These are phyloP conservation scores for Trachurus trachurus DNA, from an alignment of 2,797 vertebrate species.

Conservation along the genomic window DNA sequence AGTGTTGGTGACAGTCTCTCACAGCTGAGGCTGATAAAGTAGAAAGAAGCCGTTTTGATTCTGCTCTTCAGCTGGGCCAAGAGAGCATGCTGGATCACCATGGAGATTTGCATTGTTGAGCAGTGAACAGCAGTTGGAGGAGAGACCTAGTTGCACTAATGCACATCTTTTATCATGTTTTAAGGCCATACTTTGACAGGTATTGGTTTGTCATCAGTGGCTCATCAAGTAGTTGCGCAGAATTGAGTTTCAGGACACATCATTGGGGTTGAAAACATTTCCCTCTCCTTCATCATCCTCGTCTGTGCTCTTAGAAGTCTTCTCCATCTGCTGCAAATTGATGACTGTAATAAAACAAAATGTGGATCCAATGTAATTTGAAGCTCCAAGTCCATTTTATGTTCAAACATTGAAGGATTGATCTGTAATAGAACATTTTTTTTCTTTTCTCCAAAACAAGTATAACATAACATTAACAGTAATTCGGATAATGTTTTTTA, in stretches of 20 bases:
- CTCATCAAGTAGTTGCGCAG: constrained; percentile 22
- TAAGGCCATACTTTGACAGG: constrained; percentile 28
- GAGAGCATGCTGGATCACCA: constrained; percentile 65
- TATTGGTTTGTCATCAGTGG: constrained; percentile 31
- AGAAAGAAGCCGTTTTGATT: constrained; percentile 64
- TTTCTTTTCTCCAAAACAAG: neutral
- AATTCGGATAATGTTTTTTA: neutral
- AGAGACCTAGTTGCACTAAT: constrained; percentile 52
- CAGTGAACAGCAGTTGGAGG: constrained; percentile 42
- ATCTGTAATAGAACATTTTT: neutral
- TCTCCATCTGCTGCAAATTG: neutral
- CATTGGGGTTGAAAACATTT: constrained; percentile 15
- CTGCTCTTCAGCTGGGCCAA: constrained; percentile 54
- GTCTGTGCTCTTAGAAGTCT: neutral
- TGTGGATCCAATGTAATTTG: neutral
- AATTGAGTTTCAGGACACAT: constrained; percentile 22
- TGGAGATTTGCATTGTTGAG: constrained; percentile 64
- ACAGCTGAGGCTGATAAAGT: constrained; percentile 59
- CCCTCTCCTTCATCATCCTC: too few species aligned
- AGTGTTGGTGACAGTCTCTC: constrained; percentile 65
- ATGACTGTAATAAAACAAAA: constrained; percentile 4
- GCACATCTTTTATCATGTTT: constrained; percentile 57
- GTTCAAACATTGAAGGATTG: neutral
- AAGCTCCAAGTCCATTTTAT: neutral
- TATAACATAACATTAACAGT: neutral